phyloP scores from a whole-genome alignment of 2,113 vertebrate species.

The Eidolon helvum region DNA sequence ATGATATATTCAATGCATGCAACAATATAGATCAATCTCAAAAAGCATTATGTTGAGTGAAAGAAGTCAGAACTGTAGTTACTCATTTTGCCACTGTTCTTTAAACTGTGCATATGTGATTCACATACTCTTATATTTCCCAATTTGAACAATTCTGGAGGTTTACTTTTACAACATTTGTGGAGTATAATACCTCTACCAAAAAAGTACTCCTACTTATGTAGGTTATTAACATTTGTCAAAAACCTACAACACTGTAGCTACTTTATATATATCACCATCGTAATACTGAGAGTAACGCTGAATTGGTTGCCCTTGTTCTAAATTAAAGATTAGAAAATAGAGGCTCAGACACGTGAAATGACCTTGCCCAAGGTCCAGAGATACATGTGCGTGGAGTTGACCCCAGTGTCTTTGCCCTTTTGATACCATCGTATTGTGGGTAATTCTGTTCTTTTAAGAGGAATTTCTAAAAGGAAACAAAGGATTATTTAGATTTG shows the following conservation, averaged over 20 bases:
- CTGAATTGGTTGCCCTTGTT: background rate
- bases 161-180: background rate
- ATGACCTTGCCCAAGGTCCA: background rate
- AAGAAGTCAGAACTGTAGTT: background rate
- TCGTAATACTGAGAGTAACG: background rate
- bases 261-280: background rate
- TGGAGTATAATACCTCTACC: background rate
- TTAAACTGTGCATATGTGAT: background rate
- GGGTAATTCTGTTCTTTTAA: background rate
- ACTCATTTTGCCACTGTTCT: background rate
- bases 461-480: background rate
- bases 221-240: background rate
- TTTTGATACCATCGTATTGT: background rate
- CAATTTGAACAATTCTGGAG: background rate
- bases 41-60: background rate
- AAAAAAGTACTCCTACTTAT: background rate
- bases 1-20: background rate
- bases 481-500: background rate
- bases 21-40: background rate
- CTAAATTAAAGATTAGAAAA: background rate
- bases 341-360: background rate
- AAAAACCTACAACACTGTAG: background rate
- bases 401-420: background rate
- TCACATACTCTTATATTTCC: background rate
- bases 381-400: background rate